Base-by-base conservation (phyloP, 2,888 invertebrate genomes). In the Drosophila lutescens region DNA sequence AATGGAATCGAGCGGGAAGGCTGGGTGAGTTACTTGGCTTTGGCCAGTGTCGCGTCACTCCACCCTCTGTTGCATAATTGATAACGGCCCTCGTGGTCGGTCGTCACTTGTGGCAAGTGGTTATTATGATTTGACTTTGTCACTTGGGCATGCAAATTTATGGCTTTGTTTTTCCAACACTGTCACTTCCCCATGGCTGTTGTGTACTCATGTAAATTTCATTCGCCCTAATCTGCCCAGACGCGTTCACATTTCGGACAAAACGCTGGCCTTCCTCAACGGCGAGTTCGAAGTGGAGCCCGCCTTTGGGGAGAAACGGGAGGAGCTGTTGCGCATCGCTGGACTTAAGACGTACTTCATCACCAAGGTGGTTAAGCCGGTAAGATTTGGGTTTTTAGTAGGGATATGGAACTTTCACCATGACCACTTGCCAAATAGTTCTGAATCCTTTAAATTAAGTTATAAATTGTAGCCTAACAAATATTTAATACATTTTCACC, bases 1-100 rank as follows among this genome's bases (percentile, higher is more conserved):
- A 93, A 98, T 98, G 98, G 98, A 98, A 93, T 97, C 97, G 93
- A 97, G 97, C 86, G 98, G 98, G 73, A 95, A 96, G 93, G 97
- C 98, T 10, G 98, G 98, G 98, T 98, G 93, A 94, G 94, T 62
- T 34, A 34, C 34, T 34, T 34, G 3, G 38, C 4, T 34, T 17
- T 40, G 51, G 13, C 50, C 34, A 32, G 44, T 23, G 36, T 10
- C 30, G 23, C 36, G 20, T 13, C 10, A 17, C 50, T 15, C 36
- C 43, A 15, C 30, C 34, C 44, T 4, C 51, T 51, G 44, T 56
- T 83, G 60, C 69, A 86, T 78, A 76, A 74, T 77, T 84, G 70
- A 80, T 74, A 46, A 47, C 15, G 50, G 47, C 56, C 67, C 60
- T 44, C 53, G 43, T 43, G 53, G 36, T 54, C 61, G 30, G 30